Base-by-base conservation (phyloP, 1,140 invertebrate species). In the Pachyrhynchus sulphureomaculatus region DNA sequence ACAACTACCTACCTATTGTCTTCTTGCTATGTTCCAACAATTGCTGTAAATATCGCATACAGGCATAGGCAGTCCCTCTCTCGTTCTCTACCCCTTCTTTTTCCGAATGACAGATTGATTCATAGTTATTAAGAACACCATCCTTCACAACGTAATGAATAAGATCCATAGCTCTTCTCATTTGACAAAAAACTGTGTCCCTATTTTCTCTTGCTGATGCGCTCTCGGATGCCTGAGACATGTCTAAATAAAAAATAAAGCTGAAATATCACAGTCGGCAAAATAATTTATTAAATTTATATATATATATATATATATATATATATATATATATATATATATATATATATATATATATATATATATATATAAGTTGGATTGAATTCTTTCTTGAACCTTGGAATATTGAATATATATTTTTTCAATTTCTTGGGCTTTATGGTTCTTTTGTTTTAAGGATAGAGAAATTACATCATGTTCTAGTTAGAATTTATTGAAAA, bases 91-190 rank as follows among this genome's bases (percentile, higher is more conserved):
- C 83, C 26, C 74, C 75, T 26, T 74, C 72, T 21, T 69, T 62
- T 32, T 72, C 66, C 2, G 68, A 52, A 42, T 67, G 68, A 45
- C 61, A 57, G 34, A 62, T 63, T 17, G 67, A 62, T 37, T 73
- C 69, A 23, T 49, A 44, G 13, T 65, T 64, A 60, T 75, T 76
- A 26, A 91, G 78, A 8, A 95, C 89, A 4, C 94, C 94, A 73
- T 98, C 95, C 74, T 95, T 94, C 13, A 98, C 92, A 41, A 99
- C 94, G 76, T 93, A 95, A 79, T 98, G 96, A 72, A 99, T 95
- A 33, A 98, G 84, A 77, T 99, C 95, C 87, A 99, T 94, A 13
- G 96, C 95, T 63, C 95, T 84, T 60, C 95, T 82, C 90, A 99
- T 99, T 78, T 97, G 93, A 72, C 93, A 95, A 79, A 96, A 96